Evolutionary conservation across 2,888 invertebrate genomes (phyloP).

Genomic region (Hemistola chrysoprasaria): DNA sequence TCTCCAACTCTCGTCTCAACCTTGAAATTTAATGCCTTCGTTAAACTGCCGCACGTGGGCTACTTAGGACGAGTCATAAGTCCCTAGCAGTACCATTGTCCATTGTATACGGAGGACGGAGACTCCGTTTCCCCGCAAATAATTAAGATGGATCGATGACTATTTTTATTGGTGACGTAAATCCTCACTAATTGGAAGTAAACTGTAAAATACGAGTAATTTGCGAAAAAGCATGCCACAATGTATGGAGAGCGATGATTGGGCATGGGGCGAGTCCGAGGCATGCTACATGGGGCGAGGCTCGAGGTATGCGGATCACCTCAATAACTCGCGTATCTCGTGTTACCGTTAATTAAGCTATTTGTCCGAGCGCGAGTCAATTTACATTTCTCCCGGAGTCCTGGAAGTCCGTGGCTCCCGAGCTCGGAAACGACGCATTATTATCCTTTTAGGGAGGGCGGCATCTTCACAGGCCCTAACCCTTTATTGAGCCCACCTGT

Average conservation of each 20-base stretch:
- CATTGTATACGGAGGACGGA: constrained; percentile 49
- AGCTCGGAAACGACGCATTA: constrained; percentile 77
- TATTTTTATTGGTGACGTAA: constrained; percentile 13
- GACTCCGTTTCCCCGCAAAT: constrained; percentile 36
- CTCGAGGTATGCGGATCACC: constrained; percentile 58
- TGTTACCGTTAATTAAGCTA: constrained; percentile 80
- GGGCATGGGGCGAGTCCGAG: no score
- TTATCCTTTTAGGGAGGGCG: constrained; percentile 81
- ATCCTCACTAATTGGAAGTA: constrained; percentile 24
- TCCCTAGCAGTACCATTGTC: constrained; percentile 54
- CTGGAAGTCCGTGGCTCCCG: constrained; percentile 56
- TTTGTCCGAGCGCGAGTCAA: constrained; percentile 74
- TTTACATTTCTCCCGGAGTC: constrained; percentile 77
- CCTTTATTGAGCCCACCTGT: constrained; percentile 80
- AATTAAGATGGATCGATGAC: constrained; percentile 25
- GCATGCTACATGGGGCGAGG: constrained; percentile 7
- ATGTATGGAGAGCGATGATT: constrained; percentile 12
- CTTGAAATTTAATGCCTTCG: constrained; percentile 75
- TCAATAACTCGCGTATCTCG: constrained; percentile 66
- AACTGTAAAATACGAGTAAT: constrained; percentile 27
- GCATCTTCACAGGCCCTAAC: constrained; percentile 69
- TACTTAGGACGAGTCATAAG: constrained; percentile 51
- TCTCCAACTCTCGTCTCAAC: constrained; percentile 66
- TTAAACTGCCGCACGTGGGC: constrained; percentile 71
- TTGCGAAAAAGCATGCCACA: constrained; percentile 29